A percentile compares a stretch with the other conserved stretches of the same genome.
Conservation (phyloP, 2,113 vertebrate genomes). For the Rhynchomys soricoides region DNA sequence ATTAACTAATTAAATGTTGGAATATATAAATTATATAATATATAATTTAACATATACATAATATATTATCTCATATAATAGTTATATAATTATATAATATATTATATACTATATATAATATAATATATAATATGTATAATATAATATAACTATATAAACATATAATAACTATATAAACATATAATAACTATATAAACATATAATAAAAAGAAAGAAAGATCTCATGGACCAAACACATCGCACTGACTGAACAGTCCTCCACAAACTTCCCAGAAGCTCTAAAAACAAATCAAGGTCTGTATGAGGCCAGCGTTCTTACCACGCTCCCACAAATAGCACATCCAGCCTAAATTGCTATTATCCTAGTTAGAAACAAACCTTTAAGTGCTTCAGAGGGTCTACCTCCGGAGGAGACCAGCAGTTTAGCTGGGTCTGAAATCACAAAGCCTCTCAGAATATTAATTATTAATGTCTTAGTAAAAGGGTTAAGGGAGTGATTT, state of each 20-base stretch:
- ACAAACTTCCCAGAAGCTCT: background rate
- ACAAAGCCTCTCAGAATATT: background rate
- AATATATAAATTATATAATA: too few relatives aligned
- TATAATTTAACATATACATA: too few relatives aligned
- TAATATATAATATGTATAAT: too few relatives aligned
- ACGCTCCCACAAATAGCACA: background rate
- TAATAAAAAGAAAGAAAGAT: background rate
- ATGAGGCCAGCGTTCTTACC: background rate
- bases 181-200: too few relatives aligned
- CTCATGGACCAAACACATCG: background rate
- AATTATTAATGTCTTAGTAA: background rate
- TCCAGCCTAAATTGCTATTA: background rate
- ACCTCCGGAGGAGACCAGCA: background rate
- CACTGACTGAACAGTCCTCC: background rate
- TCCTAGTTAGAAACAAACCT: background rate
- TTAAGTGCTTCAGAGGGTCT: constrained; percentile 22
- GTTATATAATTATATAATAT: too few relatives aligned
- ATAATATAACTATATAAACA: too few relatives aligned
- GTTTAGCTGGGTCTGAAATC: background rate
- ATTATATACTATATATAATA: too few relatives aligned
- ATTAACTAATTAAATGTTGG: too few relatives aligned
- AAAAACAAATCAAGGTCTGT: background rate
- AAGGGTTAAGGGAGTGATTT: background rate
- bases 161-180: too few relatives aligned
- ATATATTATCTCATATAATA: too few relatives aligned